Evolutionary conservation across 2,113 vertebrate genomes (phyloP).

Genomic region (Leuciscus idus): DNA sequence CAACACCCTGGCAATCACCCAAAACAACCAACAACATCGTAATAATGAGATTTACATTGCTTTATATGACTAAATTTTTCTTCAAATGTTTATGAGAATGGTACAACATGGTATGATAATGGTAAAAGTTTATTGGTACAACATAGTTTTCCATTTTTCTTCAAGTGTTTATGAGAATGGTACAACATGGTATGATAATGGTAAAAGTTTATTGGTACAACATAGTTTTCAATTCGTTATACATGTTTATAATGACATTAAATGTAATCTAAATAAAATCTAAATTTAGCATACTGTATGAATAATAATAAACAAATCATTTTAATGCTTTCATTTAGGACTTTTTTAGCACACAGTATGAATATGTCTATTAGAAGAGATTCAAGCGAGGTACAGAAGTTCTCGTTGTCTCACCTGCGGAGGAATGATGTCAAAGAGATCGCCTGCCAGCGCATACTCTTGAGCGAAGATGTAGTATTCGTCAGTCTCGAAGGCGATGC

Average conservation of each 20-base stretch:
- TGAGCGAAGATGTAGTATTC: constrained; percentile 82
- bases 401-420: constrained; percentile 73
- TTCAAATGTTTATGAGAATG: background rate
- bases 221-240: background rate
- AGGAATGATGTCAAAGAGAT: constrained; percentile 83
- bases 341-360: background rate
- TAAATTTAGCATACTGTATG: background rate
- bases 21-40: background rate
- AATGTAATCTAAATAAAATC: too few species aligned
- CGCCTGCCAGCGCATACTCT: constrained; percentile 80
- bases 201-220: too few species aligned
- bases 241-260: too few species aligned
- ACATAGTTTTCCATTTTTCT: background rate
- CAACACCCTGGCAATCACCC: background rate
- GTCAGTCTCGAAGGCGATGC: constrained; percentile 79
- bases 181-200: too few species aligned
- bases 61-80: background rate
- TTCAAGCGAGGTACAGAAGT: background rate
- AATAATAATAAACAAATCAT: background rate
- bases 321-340: background rate
- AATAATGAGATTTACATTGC: background rate
- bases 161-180: background rate
- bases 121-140: too few species aligned
- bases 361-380: background rate
- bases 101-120: too few species aligned